Evolutionary conservation across 1,140 invertebrate genomes (phyloP), one percentile per base, ranked within the genome.

Genomic region (Cyphomyrmex costatus): DNA sequence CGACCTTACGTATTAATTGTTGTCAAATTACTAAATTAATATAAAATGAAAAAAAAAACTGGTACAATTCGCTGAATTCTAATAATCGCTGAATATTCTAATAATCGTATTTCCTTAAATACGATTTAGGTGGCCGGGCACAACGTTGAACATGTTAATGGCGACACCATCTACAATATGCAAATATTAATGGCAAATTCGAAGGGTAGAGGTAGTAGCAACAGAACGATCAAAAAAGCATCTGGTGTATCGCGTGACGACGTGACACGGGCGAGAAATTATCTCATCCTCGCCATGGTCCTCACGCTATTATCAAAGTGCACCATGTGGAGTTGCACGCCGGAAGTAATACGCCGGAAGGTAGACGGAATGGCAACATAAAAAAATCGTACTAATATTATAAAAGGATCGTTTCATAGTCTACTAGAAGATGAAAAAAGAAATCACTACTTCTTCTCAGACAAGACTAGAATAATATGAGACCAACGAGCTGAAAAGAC

Each of bases 231-330:
- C 21, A 16, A 76, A 74, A 56, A 61, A 73, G 77, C 63, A 46
- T 82, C 77, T 68, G 74, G 71, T 27, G 79, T 86, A 92, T 92
- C 88, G 91, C 90, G 90, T 92, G 92, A 90, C 79, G 88, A 85
- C 80, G 79, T 70, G 87, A 88, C 89, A 91, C 74, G 86, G 88
- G 88, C 87, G 78, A 87, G 78, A 91, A 92, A 92, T 92, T 92
- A 92, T 92, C 88, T 88, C 86, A 89, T 91, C 83, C 70, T 80
- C 74, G 85, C 36, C 36, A 74, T 85, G 74, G 65, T 89, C 80
- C 73, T 79, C 85, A 84, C 71, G 61, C 58, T 71, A 89, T 90
- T 78, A 84, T 14, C 42, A 68, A 80, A 42, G 46, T 46, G 53
- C 30, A 19, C 21, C n/a, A 56, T 33, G 14, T 42, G 73, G 49